phyloP scores from a whole-genome alignment of 2,888 invertebrate species.

The Aromia moschata region DNA sequence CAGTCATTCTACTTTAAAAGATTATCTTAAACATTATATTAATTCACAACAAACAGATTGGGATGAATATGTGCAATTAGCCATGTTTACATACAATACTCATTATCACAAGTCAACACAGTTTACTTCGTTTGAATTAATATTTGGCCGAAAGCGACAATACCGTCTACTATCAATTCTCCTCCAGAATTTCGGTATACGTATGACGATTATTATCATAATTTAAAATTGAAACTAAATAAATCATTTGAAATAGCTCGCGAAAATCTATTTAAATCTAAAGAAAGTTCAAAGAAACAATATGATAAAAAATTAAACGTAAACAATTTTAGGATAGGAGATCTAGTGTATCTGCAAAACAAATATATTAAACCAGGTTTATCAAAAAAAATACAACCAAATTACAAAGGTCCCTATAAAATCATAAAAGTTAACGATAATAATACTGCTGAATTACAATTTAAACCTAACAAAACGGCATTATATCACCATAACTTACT shows the following conservation, averaged over 20 bases:
- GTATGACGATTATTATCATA: slow-evolving; percentile 36
- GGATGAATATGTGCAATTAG: slow-evolving; percentile 49
- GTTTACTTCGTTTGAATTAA: slow-evolving; percentile 53
- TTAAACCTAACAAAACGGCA: neutral
- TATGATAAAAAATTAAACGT: no score
- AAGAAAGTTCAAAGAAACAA: slow-evolving; percentile 49
- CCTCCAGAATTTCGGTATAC: slow-evolving; percentile 31
- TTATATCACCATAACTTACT: slow-evolving; percentile 1
- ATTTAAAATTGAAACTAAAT: slow-evolving; percentile 35
- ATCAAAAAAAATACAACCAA: neutral
- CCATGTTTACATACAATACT: slow-evolving; percentile 52
- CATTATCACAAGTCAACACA: slow-evolving; percentile 50
- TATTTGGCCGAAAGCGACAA: slow-evolving; percentile 53
- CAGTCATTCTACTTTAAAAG: slow-evolving; percentile 15
- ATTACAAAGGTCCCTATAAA: neutral
- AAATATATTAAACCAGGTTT: neutral
- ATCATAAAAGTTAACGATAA: neutral
- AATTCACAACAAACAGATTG: slow-evolving; percentile 49
- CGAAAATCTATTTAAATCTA: slow-evolving; percentile 43
- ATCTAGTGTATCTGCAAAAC: neutral
- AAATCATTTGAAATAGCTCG: slow-evolving; percentile 40
- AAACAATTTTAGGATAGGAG: neutral
- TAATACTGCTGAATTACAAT: neutral
- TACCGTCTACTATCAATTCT: slow-evolving; percentile 45
- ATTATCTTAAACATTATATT: slow-evolving; percentile 44